Base-by-base conservation (phyloP, 2,797 vertebrate genomes). In the Typhlichthys subterraneus region DNA sequence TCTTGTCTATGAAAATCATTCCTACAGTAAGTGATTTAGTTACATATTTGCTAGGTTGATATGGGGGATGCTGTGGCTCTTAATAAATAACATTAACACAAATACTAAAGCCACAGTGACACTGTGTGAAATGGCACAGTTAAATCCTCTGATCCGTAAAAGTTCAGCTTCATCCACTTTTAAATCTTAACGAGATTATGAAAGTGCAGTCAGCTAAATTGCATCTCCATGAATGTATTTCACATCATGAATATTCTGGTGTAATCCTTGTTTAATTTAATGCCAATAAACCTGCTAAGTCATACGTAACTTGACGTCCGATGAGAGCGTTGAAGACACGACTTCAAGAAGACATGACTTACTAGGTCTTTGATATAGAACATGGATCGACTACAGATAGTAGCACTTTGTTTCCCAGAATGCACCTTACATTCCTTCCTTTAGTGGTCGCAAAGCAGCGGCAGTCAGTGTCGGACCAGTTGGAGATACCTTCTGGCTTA, bases 401-500 rank as follows among this genome's bases (percentile, higher is more conserved):
- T 29, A 64, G 59, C 53, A 80, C 67, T 53, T n/a, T 42, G 19
- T 65, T 70, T 73, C 75, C 72, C 78, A 82, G 58, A 77, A 73
- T 79, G 79, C 83, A 77, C 72, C 77, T 75, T 67, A 33, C 78
- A 71, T 65, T 70, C 49, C 53, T 56, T 69, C 31, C 53, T 51
- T 45, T 77, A n/a, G 6, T 15, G 33, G 12, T 42, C 7, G 13
- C 42, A 29, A 5, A 52, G 23, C 23, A 29, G 23, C 23, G 23
- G 3, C 23, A 29, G 64, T 67, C 62, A 67, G 59, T 73, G 59
- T 80, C 63, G 75, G 53, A 80, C 70, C 61, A 74, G 63, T 56
- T 72, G 75, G 76, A 82, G 80, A 88, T 76, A 87, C 83, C 77
- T 86, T 89, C 85, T 85, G 76, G 49, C 68, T 61, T 61, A 12